Conservation (phyloP, 2,888 invertebrate genomes). For the Ormyrus thymus region DNA sequence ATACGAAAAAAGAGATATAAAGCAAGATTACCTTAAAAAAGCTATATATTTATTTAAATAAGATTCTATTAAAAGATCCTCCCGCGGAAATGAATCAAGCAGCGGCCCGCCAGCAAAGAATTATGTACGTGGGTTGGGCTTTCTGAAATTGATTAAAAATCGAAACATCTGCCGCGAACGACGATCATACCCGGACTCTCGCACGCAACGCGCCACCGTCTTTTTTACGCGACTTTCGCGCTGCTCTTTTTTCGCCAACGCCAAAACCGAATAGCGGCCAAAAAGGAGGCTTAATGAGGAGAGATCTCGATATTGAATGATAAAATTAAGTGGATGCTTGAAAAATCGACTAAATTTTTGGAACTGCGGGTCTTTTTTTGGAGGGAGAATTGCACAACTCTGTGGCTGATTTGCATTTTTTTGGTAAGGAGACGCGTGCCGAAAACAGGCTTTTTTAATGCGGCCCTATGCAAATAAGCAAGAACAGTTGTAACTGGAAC, state of each 20-base stretch:
- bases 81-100: not conserved
- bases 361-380: too few relatives aligned
- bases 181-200: slow-evolving; percentile 3
- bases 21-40: too few relatives aligned
- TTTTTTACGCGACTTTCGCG: slow-evolving; percentile 39
- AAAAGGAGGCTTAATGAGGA: not conserved
- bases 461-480: too few relatives aligned
- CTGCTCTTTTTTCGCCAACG: not conserved
- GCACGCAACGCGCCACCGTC: slow-evolving; percentile 22
- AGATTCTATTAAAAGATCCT: too few relatives aligned
- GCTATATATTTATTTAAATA: too few relatives aligned
- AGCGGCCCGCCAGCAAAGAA: not conserved
- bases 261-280: slow-evolving; percentile 9
- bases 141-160: slow-evolving; percentile 49
- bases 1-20: too few relatives aligned
- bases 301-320: not conserved
- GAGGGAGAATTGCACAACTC: not conserved
- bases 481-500: not conserved
- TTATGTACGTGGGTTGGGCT: slow-evolving; percentile 2
- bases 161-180: slow-evolving; percentile 44
- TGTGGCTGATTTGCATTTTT: slow-evolving; percentile 35
- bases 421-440: not conserved
- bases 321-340: not conserved
- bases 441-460: slow-evolving; percentile 20
- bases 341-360: too few relatives aligned